phyloP scores from a whole-genome alignment of 2,113 vertebrate species.

The Falcunculus frontatus region DNA sequence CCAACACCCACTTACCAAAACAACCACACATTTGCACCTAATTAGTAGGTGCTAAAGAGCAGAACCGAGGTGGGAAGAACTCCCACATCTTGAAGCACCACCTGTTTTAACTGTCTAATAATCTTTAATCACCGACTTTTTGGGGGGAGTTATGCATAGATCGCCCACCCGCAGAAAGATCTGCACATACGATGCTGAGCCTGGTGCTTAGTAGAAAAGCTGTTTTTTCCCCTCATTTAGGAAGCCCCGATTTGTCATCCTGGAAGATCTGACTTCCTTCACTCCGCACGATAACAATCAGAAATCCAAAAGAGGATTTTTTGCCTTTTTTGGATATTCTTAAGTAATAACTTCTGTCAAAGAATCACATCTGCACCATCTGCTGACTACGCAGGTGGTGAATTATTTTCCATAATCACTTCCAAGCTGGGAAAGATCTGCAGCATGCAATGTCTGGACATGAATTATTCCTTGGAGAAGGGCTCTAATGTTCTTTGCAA shows the following conservation, averaged over 20 bases:
- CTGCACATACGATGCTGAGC: accelerated
- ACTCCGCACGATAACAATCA: accelerated
- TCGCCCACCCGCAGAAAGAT: accelerated
- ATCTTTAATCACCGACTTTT: neutral
- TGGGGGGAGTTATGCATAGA: too few species aligned
- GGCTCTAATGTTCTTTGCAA: neutral
- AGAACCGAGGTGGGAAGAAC: neutral
- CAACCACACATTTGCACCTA: neutral
- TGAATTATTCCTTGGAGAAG: neutral
- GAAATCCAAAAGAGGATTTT: neutral
- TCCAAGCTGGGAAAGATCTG: neutral
- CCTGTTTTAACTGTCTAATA: accelerated
- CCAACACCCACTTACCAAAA: neutral
- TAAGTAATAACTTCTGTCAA: neutral
- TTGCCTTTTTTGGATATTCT: neutral
- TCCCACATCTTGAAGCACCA: neutral
- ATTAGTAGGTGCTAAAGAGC: neutral
- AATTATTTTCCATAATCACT: neutral
- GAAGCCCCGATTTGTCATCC: neutral
- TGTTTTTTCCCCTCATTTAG: neutral
- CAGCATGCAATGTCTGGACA: neutral
- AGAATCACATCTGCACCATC: neutral
- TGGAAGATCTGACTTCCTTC: neutral
- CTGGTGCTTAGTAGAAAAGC: neutral
- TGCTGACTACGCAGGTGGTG: neutral